phyloP scores from a whole-genome alignment of 2,797 vertebrate genomes.

The Coreius guichenoti region DNA sequence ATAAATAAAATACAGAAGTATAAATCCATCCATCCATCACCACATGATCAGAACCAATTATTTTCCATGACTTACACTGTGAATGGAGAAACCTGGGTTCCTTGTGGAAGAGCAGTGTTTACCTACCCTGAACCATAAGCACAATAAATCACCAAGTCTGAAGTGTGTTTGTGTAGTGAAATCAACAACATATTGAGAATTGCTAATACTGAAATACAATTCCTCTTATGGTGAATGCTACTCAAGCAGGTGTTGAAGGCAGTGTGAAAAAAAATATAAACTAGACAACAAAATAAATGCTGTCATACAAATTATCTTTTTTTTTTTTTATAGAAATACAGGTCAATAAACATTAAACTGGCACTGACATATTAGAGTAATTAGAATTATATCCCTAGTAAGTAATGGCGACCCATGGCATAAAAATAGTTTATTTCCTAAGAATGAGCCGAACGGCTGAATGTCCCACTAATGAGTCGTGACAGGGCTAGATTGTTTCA shows the following conservation, averaged over 20 bases:
- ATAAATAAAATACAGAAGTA: neutral
- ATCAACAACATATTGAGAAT: neutral
- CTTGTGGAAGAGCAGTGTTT: neutral
- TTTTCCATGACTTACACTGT: neutral
- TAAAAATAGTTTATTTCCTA: neutral
- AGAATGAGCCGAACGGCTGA: neutral
- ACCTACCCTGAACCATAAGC: neutral
- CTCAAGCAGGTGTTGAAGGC: no score
- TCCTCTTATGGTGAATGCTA: neutral
- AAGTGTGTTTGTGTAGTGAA: neutral
- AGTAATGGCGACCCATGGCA: neutral
- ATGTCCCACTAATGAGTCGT: neutral
- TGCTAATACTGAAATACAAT: neutral
- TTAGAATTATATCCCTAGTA: neutral
- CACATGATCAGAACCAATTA: neutral
- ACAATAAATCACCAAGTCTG: neutral
- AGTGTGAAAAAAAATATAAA: neutral
- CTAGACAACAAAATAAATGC: no score
- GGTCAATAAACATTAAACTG: no score
- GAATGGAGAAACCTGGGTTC: neutral
- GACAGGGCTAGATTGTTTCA: neutral
- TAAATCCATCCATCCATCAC: neutral
- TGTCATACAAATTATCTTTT: neutral
- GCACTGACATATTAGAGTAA: no score
- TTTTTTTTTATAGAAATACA: no score